phyloP scores from a whole-genome alignment of 2,888 invertebrate genomes.

The Gastrophysa polygoni region DNA sequence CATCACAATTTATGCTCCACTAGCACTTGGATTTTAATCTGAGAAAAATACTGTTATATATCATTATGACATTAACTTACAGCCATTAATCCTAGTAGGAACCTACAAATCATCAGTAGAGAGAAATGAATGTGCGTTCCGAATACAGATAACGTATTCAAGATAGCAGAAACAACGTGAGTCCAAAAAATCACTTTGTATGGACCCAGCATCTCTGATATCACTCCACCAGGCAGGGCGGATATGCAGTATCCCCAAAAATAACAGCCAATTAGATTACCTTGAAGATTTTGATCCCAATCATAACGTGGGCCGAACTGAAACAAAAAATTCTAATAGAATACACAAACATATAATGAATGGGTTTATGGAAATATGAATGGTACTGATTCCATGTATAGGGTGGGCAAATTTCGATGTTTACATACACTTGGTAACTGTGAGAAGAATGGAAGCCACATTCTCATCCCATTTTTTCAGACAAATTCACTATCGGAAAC shows the following conservation, averaged over 20 bases:
- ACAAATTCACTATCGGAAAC: too few species aligned
- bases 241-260: constrained; percentile 46
- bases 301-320: constrained; percentile 44
- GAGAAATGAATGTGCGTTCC: constrained; percentile 63
- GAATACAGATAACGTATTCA: constrained; percentile 60
- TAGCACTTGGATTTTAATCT: too few species aligned
- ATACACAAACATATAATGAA: too few species aligned
- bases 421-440: too few species aligned
- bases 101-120: constrained; percentile 62
- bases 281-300: constrained; percentile 45
- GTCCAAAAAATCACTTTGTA: constrained; percentile 43
- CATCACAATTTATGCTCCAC: too few species aligned
- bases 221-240: constrained; percentile 43
- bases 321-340: constrained; percentile 16
- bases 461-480: too few species aligned
- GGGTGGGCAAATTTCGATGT: too few species aligned
- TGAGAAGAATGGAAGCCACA: too few species aligned
- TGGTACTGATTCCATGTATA: too few species aligned
- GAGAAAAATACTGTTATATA: not conserved
- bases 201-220: constrained; percentile 45
- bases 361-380: too few species aligned
- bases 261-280: constrained; percentile 44
- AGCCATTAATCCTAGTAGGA: constrained; percentile 65
- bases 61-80: constrained; percentile 55
- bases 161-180: constrained; percentile 36